phyloP scores from a whole-genome alignment of 2,797 vertebrate genomes.

The Tokudaia tokunoshimensis region DNA sequence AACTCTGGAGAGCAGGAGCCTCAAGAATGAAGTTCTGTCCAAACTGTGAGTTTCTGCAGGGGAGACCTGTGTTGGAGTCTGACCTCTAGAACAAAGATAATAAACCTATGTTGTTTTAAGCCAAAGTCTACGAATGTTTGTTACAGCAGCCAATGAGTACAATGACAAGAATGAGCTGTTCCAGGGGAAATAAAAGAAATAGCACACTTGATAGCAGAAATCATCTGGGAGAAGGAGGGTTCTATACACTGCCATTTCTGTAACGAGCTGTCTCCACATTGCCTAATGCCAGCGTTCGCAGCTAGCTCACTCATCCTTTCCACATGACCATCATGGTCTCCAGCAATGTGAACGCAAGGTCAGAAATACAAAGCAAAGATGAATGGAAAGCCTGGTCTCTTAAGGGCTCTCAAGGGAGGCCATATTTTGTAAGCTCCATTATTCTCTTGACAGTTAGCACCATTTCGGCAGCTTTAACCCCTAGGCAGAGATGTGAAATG shows the following conservation, averaged over 20 bases:
- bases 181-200: background rate
- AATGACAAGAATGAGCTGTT: background rate
- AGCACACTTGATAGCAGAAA: background rate
- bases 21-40: background rate
- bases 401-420: background rate
- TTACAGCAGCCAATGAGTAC: background rate
- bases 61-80: background rate
- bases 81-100: background rate
- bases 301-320: background rate
- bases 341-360: background rate
- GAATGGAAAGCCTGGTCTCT: background rate
- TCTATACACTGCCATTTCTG: background rate
- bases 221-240: background rate
- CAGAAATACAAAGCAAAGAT: slow-evolving; percentile 6
- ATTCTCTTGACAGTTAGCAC: background rate
- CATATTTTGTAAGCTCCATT: background rate
- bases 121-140: background rate
- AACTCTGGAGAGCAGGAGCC: background rate
- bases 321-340: background rate
- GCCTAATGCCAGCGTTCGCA: background rate
- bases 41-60: background rate
- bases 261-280: background rate
- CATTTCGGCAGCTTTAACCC: background rate
- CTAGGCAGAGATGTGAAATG: background rate
- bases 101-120: background rate